phyloP scores from a whole-genome alignment of 2,888 invertebrate species.

The Tachina fera region DNA sequence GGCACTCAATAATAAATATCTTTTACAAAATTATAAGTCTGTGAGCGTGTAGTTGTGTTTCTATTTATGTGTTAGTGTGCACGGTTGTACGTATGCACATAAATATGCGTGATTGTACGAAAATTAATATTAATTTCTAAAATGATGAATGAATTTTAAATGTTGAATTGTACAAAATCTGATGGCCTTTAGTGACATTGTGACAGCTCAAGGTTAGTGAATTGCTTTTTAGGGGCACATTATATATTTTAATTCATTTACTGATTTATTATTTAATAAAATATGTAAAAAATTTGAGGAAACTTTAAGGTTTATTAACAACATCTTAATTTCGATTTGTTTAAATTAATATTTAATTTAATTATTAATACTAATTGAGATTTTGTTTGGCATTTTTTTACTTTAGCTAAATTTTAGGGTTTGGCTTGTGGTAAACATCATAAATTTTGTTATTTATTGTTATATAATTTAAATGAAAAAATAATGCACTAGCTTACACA shows the following conservation, averaged over 20 bases:
- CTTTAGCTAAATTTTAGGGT: no score
- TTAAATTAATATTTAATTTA: no score
- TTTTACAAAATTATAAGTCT: not conserved
- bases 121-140: not conserved
- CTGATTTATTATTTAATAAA: not conserved
- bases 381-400: no score
- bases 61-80: not conserved
- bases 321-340: no score
- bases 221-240: conserved; percentile 16
- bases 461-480: no score
- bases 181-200: conserved; percentile 9
- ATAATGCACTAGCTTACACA: no score
- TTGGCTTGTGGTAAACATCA: no score
- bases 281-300: not conserved
- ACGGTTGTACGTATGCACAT: not conserved
- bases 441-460: no score
- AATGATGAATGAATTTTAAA: conserved; percentile 33
- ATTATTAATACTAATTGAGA: no score
- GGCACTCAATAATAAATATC: not conserved
- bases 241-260: conserved; percentile 31
- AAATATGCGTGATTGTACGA: not conserved
- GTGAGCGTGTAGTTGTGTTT: not conserved
- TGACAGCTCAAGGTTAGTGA: conserved; percentile 37
- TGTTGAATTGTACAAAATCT: not conserved
- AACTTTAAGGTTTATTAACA: not conserved